Evolutionary conservation across 2,888 invertebrate genomes (phyloP), one percentile per base, ranked within the genome.

Genomic region (Drosophila infuscata): DNA sequence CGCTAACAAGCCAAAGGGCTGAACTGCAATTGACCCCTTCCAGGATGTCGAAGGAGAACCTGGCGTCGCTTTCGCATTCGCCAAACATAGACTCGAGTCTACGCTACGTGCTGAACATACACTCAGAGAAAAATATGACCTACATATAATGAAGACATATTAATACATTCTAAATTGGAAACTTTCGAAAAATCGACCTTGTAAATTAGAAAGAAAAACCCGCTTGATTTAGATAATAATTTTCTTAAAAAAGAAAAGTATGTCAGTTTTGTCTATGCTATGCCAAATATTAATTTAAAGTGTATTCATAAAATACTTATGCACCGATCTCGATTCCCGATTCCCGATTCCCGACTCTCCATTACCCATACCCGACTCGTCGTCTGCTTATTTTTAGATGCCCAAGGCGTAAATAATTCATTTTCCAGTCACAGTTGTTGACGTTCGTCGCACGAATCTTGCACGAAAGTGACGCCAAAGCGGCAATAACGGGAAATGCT

Each of bases 361-460:
- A 56, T 67, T 51, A 41, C 12, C 20, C 29, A 41, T 41, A 20
- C n/a, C 56, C 57, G 54, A 29, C 15, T 58, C 49, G 62, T 51
- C 46, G 77, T 62, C 71, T 68, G 64, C 35, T 61, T 88, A 88
- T 89, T 88, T 88, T 89, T 88, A 88, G 88, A 75, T 76, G 67
- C 67, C 69, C 83, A 79, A 77, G 88, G 88, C 88, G 88, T 88
- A 88, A 88, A 88, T 88, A 88, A 89, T 88, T 89, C 89, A 88
- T 89, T 89, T 89, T 88, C 89, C 89, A 88, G 88, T 83, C 88
- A 85, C 88, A 89, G 88, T 89, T 83, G 88, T 82, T 86, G 88
- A 89, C 88, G 86, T 76, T 87, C 83, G 76, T 86, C 77, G 79
- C 86, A 72, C 82, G 65, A 74, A 72, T 70, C 57, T 70, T 60